Conservation (phyloP, 2,888 invertebrate genomes). For the Pecten maximus region DNA sequence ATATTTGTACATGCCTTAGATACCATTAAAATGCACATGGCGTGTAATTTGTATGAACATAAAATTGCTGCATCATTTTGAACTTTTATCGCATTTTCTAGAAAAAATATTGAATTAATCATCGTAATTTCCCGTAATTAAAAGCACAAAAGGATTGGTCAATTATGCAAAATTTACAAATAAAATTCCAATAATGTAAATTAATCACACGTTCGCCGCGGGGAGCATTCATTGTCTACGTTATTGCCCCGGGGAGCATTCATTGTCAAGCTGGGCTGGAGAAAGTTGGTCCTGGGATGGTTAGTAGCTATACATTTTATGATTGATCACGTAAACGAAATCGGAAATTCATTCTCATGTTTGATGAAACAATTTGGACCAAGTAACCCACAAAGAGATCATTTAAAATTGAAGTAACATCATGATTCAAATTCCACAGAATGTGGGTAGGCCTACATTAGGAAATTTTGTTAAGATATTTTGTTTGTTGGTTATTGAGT, state of each 20-base stretch:
- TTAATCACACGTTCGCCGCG: neutral
- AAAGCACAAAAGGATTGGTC: neutral
- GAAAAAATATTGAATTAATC: neutral
- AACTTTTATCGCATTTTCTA: neutral
- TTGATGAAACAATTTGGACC: constrained; percentile 21
- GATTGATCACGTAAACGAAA: neutral
- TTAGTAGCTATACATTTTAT: no score
- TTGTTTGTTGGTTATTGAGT: neutral
- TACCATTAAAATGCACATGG: no score
- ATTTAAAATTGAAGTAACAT: neutral
- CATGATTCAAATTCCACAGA: neutral
- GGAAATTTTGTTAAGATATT: neutral
- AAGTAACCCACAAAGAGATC: neutral
- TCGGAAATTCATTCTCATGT: neutral
- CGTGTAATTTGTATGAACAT: neutral
- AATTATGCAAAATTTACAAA: neutral
- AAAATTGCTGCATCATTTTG: constrained; percentile 15
- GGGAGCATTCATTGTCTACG: neutral
- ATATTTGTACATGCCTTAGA: no score
- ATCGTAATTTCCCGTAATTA: neutral
- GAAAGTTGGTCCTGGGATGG: neutral
- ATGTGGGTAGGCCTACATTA: neutral
- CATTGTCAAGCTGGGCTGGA: neutral
- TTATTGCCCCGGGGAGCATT: neutral
- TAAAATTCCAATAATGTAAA: constrained; percentile 21